Conservation (phyloP, 2,113 vertebrate species). For the Ictidomys tridecemlineatus region DNA sequence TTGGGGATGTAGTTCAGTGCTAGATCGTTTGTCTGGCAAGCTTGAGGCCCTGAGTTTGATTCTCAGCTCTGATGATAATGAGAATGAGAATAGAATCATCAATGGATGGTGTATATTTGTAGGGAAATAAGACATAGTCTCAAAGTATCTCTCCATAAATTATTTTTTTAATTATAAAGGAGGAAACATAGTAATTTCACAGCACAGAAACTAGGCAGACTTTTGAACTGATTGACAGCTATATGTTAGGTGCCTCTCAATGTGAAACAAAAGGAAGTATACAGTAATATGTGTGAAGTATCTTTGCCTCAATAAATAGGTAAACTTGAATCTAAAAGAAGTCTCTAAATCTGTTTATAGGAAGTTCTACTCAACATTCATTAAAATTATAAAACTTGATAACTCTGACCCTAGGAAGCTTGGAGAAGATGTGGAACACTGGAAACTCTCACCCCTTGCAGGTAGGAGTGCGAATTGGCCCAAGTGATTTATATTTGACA, state of each 20-base stretch:
- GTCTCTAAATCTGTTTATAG: not conserved
- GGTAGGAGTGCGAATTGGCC: not conserved
- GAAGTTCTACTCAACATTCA: not conserved
- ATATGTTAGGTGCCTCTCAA: not conserved
- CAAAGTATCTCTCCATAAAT: not conserved
- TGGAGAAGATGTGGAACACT: not conserved
- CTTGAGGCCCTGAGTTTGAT: not conserved
- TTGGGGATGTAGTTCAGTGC: not conserved
- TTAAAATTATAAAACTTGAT: not conserved
- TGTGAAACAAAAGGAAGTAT: not conserved
- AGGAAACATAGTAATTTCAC: not conserved
- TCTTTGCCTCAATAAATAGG: not conserved
- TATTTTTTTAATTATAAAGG: not conserved
- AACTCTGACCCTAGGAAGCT: not conserved
- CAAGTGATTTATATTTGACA: not conserved
- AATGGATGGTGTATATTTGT: not conserved
- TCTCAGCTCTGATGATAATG: not conserved
- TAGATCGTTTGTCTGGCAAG: not conserved
- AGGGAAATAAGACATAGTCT: slow-evolving; percentile 23
- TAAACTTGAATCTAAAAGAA: slow-evolving; percentile 2
- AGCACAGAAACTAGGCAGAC: not conserved
- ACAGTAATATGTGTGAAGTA: not conserved
- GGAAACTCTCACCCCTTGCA: not conserved
- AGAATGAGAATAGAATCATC: not conserved
- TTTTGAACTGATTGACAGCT: not conserved